A percentile compares a stretch with the other conserved stretches of the same genome.
phyloP scores from a whole-genome alignment of 2,113 vertebrate species.

The Actenoides lindsayi region DNA sequence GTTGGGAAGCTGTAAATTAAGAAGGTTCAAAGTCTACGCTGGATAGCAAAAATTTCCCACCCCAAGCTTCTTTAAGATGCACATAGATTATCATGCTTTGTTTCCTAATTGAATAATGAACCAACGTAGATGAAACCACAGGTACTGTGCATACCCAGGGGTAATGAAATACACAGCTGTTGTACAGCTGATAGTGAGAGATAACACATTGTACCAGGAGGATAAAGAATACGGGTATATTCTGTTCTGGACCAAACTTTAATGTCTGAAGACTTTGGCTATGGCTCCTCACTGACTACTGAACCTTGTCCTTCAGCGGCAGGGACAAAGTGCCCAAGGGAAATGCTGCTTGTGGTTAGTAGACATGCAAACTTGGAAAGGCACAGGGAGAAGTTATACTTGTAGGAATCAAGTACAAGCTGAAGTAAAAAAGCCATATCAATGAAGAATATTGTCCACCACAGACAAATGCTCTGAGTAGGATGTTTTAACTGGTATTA shows the following conservation, averaged over 20 bases:
- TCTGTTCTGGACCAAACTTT: background rate
- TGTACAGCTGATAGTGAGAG: background rate
- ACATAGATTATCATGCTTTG: background rate
- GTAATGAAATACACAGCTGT: background rate
- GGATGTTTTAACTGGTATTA: constrained; percentile 3
- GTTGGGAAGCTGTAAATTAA: background rate
- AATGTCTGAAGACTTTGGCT: background rate
- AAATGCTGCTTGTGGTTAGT: background rate
- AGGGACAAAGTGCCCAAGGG: background rate
- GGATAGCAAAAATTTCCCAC: background rate
- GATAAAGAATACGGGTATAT: background rate
- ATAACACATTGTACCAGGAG: background rate
- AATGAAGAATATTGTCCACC: background rate
- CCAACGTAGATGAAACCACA: background rate
- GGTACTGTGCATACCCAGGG: background rate
- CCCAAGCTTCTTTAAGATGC: background rate
- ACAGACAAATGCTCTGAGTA: background rate
- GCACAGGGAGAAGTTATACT: background rate
- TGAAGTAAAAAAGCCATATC: background rate
- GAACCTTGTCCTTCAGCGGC: rapidly evolving
- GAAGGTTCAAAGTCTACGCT: background rate
- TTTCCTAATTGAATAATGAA: background rate
- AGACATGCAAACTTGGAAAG: background rate
- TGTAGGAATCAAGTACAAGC: background rate
- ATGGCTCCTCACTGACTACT: background rate